Evolutionary conservation across 2,113 vertebrate genomes (phyloP).

Genomic region (Paralichthys olivaceus): DNA sequence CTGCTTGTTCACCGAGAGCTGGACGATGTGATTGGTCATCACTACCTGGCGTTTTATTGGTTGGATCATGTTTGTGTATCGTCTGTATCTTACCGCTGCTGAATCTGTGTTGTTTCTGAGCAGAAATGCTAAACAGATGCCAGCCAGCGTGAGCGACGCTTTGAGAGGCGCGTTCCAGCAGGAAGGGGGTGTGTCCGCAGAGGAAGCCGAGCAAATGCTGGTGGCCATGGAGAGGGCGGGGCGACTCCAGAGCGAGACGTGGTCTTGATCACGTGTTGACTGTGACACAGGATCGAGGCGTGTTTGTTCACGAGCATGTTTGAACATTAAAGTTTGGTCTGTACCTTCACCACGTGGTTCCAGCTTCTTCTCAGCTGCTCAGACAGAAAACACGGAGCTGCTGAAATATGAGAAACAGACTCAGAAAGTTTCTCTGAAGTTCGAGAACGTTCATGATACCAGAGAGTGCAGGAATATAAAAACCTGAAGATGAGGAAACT

Average conservation of each 20-base stretch:
- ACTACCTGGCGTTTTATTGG: too few species aligned
- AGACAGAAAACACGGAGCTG: too few species aligned
- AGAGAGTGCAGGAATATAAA: too few species aligned
- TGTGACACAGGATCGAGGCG: not conserved
- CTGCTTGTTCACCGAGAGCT: too few species aligned
- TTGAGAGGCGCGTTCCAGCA: conserved; percentile 83
- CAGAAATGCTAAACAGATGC: conserved; percentile 94
- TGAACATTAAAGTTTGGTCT: not conserved
- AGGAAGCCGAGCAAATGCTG: conserved; percentile 84
- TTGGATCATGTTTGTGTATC: not conserved
- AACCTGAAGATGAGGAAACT: too few species aligned
- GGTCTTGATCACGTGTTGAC: conserved; percentile 83
- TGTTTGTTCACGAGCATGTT: too few species aligned
- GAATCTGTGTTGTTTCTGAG: not conserved
- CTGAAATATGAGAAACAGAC: too few species aligned
- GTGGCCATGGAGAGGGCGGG: conserved; percentile 82
- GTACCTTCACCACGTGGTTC: too few species aligned
- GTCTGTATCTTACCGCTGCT: not conserved
- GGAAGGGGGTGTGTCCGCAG: conserved; percentile 82
- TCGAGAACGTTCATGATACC: too few species aligned
- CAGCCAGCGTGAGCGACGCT: conserved; percentile 83
- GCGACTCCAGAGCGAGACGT: conserved; percentile 94
- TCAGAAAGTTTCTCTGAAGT: too few species aligned
- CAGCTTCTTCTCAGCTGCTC: too few species aligned
- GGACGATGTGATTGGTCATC: too few species aligned